phyloP scores from a whole-genome alignment of 1,140 invertebrate species.

The Hyles vespertilio region DNA sequence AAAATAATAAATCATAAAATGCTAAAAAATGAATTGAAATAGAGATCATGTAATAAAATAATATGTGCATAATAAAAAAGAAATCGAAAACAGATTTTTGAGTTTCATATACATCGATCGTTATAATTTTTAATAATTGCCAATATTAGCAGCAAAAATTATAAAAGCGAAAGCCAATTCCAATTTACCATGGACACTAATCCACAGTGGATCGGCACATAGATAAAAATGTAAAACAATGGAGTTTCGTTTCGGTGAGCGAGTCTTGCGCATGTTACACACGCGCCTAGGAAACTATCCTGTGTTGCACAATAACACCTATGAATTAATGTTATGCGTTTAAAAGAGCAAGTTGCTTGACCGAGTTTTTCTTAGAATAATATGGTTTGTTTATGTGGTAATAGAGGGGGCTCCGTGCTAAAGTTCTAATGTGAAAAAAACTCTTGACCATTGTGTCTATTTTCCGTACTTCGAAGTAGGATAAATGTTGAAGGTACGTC shows the following conservation, averaged over 20 bases:
- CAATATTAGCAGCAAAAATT: not conserved
- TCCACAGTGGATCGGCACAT: conserved; percentile 37
- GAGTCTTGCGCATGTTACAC: conserved; percentile 41
- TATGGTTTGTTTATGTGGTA: too few relatives aligned
- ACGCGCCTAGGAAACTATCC: conserved; percentile 29
- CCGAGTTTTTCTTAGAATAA: too few relatives aligned
- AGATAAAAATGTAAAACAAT: conserved; percentile 58
- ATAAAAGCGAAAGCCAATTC: conserved; percentile 33
- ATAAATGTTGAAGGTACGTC: too few relatives aligned
- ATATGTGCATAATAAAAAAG: too few relatives aligned
- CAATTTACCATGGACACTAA: conserved; percentile 42
- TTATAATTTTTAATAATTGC: not conserved
- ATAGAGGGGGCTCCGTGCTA: too few relatives aligned
- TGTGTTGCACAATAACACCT: conserved; percentile 30
- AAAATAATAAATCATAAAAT: too few relatives aligned
- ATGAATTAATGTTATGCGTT: conserved; percentile 21
- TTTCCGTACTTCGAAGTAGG: too few relatives aligned
- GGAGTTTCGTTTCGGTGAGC: conserved; percentile 37
- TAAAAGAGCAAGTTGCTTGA: not conserved
- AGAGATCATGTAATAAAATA: too few relatives aligned
- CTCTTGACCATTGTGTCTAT: too few relatives aligned
- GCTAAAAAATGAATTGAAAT: too few relatives aligned
- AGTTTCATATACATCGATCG: not conserved
- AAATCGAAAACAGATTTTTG: too few relatives aligned
- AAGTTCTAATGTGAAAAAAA: too few relatives aligned